A percentile compares a stretch with the other conserved stretches of the same genome.
phyloP scores from a whole-genome alignment of 2,888 invertebrate genomes.

The Aporophyla nigra region DNA sequence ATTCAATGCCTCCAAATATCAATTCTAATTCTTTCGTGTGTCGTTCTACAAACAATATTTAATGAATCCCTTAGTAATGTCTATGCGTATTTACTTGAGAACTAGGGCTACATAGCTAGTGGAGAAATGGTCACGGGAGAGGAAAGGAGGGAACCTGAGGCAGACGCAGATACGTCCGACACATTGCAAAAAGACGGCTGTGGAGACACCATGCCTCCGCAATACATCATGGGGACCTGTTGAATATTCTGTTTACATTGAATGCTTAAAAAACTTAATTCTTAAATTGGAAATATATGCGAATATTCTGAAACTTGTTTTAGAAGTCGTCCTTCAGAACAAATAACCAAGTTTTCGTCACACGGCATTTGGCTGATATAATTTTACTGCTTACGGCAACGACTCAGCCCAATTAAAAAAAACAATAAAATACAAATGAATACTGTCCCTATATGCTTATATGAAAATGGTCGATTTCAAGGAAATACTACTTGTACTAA shows the following conservation, averaged over 20 bases:
- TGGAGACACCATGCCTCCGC: constrained; percentile 87
- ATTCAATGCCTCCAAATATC: constrained; percentile 69
- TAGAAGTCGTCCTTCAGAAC: background rate
- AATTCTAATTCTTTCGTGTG: constrained; percentile 57
- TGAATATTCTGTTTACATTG: constrained; percentile 50
- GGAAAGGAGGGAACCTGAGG: constrained; percentile 79
- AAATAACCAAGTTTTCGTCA: constrained; percentile 33
- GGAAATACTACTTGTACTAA: constrained; percentile 12
- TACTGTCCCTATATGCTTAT: background rate
- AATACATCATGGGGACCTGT: constrained; percentile 88
- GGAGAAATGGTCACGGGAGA: constrained; percentile 37
- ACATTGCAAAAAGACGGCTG: constrained; percentile 89
- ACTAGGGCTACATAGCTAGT: constrained; percentile 57
- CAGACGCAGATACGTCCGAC: constrained; percentile 85
- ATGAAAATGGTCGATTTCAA: constrained; percentile 13
- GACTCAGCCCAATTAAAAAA: constrained; percentile 35
- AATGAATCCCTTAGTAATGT: constrained; percentile 27
- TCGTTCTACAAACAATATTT: constrained; percentile 33
- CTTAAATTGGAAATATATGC: background rate
- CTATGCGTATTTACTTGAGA: constrained; percentile 18
- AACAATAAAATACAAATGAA: background rate
- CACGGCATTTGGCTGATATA: constrained; percentile 54
- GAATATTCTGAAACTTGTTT: constrained; percentile 14
- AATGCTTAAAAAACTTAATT: constrained; percentile 1
- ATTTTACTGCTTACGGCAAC: constrained; percentile 23